Evolutionary conservation across 2,113 vertebrate genomes (phyloP), one percentile per base, ranked within the genome.

Genomic region (Sminthopsis crassicaudata): DNA sequence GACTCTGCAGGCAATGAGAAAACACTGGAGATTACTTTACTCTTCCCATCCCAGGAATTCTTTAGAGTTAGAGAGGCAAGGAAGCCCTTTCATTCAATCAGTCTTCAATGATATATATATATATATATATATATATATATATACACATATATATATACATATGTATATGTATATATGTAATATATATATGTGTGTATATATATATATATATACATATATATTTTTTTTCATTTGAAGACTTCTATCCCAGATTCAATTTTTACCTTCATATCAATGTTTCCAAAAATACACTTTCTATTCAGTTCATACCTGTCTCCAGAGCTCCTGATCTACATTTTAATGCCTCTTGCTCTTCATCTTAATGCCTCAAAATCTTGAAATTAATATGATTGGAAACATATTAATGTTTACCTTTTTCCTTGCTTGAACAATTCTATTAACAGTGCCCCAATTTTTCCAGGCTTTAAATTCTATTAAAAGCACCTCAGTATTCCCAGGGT

Each of bases 41-140:
- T n/a, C 88, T 90, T 97, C 95, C 97, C 97, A 98, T 97, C 97
- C 97, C 95, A 92, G 90, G 97, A 93, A 97, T 95, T 94, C 90
- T 89, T 88, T 12, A 90, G 48, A 90, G 46, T 51, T 90, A 48
- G 11, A 48, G 11, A 90, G 89, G 89, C 25, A 50, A 30, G 46
- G 48, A 50, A 16, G 50, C 60, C 30, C 60, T 36, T 67, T 42
- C 67, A 84, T 84, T 84, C 67, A n/a, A 76, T n/a, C 36, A 84
- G 4, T 42, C n/a, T 84, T 84, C 16, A 42, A 16, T 42, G 12
- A 76, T n/a, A n/a, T n/a, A n/a, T n/a, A n/a, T n/a, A n/a, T n/a
- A n/a, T n/a, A n/a, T n/a, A n/a, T n/a, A n/a, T n/a, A n/a, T n/a
- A n/a, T n/a, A n/a, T n/a, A n/a, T n/a, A n/a, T n/a, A n/a, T n/a